Evolutionary conservation across 2,888 invertebrate genomes (phyloP), one percentile per base, ranked within the genome.

Genomic region (Brachypalpus laphriformis): DNA sequence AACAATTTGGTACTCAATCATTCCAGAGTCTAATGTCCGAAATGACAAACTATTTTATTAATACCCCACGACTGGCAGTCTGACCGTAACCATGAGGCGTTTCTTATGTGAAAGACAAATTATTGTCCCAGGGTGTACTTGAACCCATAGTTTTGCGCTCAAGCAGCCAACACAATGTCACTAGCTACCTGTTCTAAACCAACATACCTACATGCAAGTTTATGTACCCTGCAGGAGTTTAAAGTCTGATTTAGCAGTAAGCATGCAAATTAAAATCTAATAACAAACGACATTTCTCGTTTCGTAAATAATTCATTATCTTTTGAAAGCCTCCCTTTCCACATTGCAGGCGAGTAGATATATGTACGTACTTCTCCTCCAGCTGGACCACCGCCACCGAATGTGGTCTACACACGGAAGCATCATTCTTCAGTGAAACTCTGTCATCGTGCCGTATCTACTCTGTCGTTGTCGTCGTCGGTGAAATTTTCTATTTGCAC

Each of bases 391-490:
- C 31, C 8, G 16, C 28, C 56, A 45, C 57, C 16, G 54, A 72
- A 85, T 85, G 85, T 70, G 71, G 37, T 66, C 75, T 40, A 71
- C 71, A 71, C 81, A 85, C 85, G 85, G 85, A 85, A 85, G 85
- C 85, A 85, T 80, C 66, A 80, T 75, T 80, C 80, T 45, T 75
- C 70, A 59, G 65, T 47, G 70, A 61, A 85, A 76, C 54, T 68
- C 70, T 61, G 75, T 71, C 70, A 71, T 59, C 59, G 47, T 71
- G 45, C 63, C 22, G 25, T 42, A 11, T 42, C 42, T 16, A 18
- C n/a, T n/a, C n/a, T n/a, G 49, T 61, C 47, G 56, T 37, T 28
- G 59, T 75, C 9, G 56, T 56, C 18, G 65, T 61, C 54, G 42
- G 71, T 72, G 72, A 81, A 81, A 63, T 83, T 83, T 85, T 80